phyloP scores from a whole-genome alignment of 2,113 vertebrate species.

The Seriola dumerili region DNA sequence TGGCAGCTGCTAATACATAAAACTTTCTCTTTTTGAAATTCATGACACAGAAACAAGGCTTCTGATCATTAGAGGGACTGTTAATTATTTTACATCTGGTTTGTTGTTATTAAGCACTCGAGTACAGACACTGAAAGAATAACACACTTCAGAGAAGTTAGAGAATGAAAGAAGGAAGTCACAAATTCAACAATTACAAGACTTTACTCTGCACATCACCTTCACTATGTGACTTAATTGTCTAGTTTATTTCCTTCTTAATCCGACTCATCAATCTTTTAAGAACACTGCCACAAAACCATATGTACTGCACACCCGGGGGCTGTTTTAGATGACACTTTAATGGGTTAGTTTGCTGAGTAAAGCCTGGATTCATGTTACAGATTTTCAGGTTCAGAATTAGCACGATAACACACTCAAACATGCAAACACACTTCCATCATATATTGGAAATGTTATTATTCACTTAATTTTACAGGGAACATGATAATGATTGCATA shows the following conservation, averaged over 20 bases:
- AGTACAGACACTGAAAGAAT: neutral
- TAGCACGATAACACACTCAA: neutral
- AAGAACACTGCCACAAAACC: neutral
- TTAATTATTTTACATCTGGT: constrained; percentile 29
- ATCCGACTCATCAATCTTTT: neutral
- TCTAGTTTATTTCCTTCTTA: neutral
- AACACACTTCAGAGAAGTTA: neutral
- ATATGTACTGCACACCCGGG: neutral
- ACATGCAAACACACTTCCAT: no score
- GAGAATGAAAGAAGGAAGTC: neutral
- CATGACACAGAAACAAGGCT: constrained; percentile 5
- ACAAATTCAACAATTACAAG: neutral
- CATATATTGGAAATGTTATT: no score
- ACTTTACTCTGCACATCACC: neutral
- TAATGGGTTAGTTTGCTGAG: no score
- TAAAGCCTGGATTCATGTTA: neutral
- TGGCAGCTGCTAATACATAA: constrained; percentile 37
- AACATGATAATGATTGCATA: no score
- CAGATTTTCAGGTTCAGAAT: neutral
- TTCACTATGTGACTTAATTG: neutral
- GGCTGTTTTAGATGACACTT: neutral
- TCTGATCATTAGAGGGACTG: constrained; percentile 14
- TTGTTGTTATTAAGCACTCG: neutral
- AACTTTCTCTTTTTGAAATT: constrained; percentile 32
- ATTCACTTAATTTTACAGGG: no score